Percentiles rank a stretch among this genome's conserved stretches.
phyloP scores from a whole-genome alignment of 2,888 invertebrate genomes.

The Rotaria sp. region DNA sequence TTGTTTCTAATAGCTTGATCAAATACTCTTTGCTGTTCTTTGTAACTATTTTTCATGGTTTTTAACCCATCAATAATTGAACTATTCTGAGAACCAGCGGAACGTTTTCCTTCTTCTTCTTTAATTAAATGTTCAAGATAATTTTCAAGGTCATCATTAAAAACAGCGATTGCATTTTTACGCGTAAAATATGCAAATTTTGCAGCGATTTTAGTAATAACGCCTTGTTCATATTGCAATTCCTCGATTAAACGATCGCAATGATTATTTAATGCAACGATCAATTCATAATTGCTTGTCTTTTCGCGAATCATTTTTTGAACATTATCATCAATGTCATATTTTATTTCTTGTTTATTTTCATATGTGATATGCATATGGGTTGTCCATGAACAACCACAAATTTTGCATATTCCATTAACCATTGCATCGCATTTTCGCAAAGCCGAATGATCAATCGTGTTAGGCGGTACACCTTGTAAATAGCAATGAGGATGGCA shows the following conservation, averaged over 20 bases:
- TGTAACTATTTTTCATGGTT: neutral
- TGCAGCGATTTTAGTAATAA: neutral
- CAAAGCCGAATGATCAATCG: neutral
- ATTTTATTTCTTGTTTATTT: neutral
- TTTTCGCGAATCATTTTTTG: no score
- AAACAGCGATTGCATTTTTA: neutral
- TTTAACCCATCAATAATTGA: neutral
- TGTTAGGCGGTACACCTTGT: neutral
- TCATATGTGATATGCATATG: neutral
- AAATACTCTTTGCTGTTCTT: neutral
- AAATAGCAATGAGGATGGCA: neutral
- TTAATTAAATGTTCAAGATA: neutral
- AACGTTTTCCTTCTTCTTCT: neutral
- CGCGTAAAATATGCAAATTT: neutral
- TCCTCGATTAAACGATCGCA: neutral
- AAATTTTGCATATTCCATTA: neutral
- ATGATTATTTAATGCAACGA: neutral
- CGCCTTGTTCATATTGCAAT: neutral
- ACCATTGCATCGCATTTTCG: neutral
- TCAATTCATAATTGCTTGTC: no score
- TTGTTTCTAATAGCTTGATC: no score
- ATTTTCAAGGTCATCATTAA: neutral
- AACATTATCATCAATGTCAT: neutral
- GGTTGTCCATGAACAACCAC: neutral
- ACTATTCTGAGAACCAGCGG: neutral